Evolutionary conservation across 2,797 vertebrate genomes (phyloP).

Genomic region (Moxostoma hubbsi): DNA sequence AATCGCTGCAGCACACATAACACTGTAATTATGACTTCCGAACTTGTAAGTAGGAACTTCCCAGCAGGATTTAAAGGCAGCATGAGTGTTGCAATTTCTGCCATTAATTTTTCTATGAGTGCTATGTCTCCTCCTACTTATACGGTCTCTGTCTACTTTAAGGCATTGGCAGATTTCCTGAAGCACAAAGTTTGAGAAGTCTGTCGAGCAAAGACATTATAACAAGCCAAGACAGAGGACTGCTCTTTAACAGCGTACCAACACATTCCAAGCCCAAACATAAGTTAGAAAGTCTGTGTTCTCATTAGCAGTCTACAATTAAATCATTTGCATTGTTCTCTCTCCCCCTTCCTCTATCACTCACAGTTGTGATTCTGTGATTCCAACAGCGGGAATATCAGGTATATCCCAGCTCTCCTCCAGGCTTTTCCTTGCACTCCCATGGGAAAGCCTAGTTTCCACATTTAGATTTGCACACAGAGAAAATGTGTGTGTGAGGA

Average conservation of each 20-base stretch:
- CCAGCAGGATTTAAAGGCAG: not conserved
- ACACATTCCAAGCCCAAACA: slow-evolving; percentile 30
- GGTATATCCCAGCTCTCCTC: slow-evolving; percentile 24
- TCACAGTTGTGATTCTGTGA: slow-evolving; percentile 26
- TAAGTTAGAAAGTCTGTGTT: slow-evolving; percentile 29
- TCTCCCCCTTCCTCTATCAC: slow-evolving; percentile 1
- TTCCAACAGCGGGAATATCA: not conserved
- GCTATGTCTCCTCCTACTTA: not conserved
- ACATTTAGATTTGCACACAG: not conserved
- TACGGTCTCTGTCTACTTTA: slow-evolving; percentile 4
- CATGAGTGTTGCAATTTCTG: not conserved
- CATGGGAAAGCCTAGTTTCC: not conserved
- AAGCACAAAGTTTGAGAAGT: slow-evolving; percentile 24
- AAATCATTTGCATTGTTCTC: slow-evolving; percentile 2
- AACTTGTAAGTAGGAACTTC: not conserved
- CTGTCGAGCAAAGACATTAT: not conserved
- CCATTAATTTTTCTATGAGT: slow-evolving; percentile 4
- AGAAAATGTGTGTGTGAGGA: not conserved
- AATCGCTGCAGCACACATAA: no score
- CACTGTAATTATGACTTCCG: not conserved
- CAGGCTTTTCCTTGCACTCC: slow-evolving; percentile 14
- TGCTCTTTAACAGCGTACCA: slow-evolving; percentile 23
- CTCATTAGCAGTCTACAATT: slow-evolving; percentile 4
- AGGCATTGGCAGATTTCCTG: slow-evolving; percentile 7
- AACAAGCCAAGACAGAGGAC: slow-evolving; percentile 12